Evolutionary conservation across 2,113 vertebrate species (phyloP).

Genomic region (Gasterosteus aculeatus): DNA sequence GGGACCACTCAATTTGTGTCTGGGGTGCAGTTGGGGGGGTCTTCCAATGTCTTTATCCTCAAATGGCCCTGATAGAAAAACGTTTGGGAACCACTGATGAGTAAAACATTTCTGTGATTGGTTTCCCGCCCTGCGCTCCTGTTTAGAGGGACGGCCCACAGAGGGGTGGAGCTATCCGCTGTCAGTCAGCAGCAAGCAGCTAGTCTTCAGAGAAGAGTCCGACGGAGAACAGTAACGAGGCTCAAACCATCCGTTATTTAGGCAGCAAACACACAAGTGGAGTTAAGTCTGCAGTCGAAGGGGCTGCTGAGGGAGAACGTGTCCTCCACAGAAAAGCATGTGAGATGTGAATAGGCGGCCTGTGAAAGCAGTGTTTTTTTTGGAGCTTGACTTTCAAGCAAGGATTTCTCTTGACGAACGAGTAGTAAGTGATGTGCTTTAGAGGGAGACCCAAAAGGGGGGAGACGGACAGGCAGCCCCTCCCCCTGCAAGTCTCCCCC

Average conservation of each 20-base stretch:
- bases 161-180: slow-evolving; percentile 28
- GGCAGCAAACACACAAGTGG: not conserved
- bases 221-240: not conserved
- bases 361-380: not conserved
- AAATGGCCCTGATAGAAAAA: no score
- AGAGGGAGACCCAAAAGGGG: not conserved
- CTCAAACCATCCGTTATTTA: not conserved
- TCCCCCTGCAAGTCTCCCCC: not conserved
- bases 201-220: not conserved
- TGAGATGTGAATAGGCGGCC: not conserved
- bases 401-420: not conserved
- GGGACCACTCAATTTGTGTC: no score
- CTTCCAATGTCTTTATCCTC: no score
- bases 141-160: not conserved
- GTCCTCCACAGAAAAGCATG: not conserved
- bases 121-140: slow-evolving; percentile 19
- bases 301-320: not conserved
- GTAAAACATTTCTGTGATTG: not conserved
- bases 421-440: not conserved
- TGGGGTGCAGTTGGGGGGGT: no score
- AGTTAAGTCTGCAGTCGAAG: not conserved
- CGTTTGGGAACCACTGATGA: no score
- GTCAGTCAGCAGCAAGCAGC: slow-evolving; percentile 17
- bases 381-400: not conserved
- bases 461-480: not conserved